Evolutionary conservation across 2,888 invertebrate species (phyloP), one percentile per base, ranked within the genome.

Genomic region (Caenorhabditis plicata): DNA sequence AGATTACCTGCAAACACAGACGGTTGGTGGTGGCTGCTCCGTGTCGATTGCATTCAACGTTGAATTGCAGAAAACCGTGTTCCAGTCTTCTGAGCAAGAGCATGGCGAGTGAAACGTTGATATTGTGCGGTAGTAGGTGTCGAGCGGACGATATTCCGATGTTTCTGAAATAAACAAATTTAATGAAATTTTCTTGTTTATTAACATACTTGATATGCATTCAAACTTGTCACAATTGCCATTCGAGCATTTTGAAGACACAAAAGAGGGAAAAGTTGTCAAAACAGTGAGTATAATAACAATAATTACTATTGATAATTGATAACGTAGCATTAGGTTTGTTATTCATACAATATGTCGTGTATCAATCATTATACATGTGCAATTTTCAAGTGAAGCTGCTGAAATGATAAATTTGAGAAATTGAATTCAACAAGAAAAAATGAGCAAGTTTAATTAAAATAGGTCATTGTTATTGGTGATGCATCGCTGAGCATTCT

Each of bases 41-140:
- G 47, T 42, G 13, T 45, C 47, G 9, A 3, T 17, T 9, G 45
- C 47, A 2, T 47, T 44, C 3, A 56, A n/a, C 0, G 68, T 65
- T 38, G 60, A 52, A 36, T 69, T 63, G 31, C 69, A 69, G 27
- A 69, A 69, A 29, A 61, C 43, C 20, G 53, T 23, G 31, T 64
- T 64, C 69, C 69, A 69, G 31, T 69, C 69, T 15, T 53, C 39
- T 25, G 36, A 43, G 38, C 69, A 69, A 0, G 64, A 58, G 32
- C 68, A 68, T 47, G 57, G 54, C 5, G 50, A 64, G n/a, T 53
- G 48, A 47, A 68, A 68, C 17, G 58, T 64, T 11, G 33, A n/a
- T 13, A 48, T 56, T 3, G 56, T 39, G 9, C 67, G 53, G 31
- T 60, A 50, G 33, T 57, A 57, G 2, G 53, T 36, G 23, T 64